phyloP scores from a whole-genome alignment of 2,888 invertebrate species.

The Hyles lineata region DNA sequence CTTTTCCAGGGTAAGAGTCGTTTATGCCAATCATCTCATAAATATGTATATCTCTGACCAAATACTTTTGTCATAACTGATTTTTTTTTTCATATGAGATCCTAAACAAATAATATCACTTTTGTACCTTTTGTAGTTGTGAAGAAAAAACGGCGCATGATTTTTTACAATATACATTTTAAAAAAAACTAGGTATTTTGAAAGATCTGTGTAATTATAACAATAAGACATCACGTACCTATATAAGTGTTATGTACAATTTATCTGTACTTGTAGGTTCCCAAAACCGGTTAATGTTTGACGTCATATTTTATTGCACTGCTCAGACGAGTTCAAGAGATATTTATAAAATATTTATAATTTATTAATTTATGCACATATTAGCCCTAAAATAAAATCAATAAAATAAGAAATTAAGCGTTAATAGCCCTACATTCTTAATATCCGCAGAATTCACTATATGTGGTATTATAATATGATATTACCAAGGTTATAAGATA shows the following conservation, averaged over 20 bases:
- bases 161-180: too few relatives aligned
- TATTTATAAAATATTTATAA: neutral
- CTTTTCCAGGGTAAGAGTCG: too few relatives aligned
- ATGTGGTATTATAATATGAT: neutral
- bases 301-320: neutral
- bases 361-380: neutral
- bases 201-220: neutral
- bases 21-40: too few relatives aligned
- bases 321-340: neutral
- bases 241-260: neutral
- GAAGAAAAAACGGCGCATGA: too few relatives aligned
- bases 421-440: constrained; percentile 6
- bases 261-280: neutral
- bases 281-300: neutral
- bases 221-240: neutral
- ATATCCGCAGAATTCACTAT: neutral
- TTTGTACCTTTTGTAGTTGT: too few relatives aligned
- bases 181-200: too few relatives aligned
- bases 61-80: too few relatives aligned
- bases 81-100: too few relatives aligned
- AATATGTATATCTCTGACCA: too few relatives aligned
- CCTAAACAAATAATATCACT: too few relatives aligned
- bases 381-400: neutral
- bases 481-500: neutral
- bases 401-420: neutral